Conservation (phyloP, 92 coral and sea anemone genomes). For the Parazoanthus atlanticus region DNA sequence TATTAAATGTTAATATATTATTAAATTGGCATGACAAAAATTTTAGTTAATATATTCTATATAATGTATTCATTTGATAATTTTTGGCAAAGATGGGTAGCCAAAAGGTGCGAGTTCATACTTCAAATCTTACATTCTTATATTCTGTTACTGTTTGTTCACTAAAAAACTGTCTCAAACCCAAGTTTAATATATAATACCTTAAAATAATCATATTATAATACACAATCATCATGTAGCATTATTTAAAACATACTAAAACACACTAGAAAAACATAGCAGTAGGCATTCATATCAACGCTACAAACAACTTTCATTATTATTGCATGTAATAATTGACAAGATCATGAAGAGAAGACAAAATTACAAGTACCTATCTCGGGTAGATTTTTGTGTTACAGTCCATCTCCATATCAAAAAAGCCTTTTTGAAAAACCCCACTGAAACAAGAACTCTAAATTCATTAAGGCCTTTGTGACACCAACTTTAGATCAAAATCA, state of each 20-base stretch:
- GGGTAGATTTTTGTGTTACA: conserved; percentile 55
- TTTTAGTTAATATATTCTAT: no score
- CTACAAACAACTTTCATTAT: background rate
- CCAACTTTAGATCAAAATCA: conserved; percentile 7
- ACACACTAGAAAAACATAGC: background rate
- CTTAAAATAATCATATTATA: no score
- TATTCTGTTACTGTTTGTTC: no score
- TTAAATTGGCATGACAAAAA: no score
- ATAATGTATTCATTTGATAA: no score
- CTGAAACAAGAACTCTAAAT: conserved; percentile 48
- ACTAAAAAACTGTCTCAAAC: no score
- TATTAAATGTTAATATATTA: no score
- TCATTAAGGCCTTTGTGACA: background rate
- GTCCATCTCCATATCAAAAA: conserved; percentile 83
- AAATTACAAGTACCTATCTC: conserved; percentile 62
- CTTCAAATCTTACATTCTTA: no score
- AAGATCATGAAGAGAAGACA: background rate
- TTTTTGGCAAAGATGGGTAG: no score
- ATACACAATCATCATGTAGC: no score
- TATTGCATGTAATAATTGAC: background rate
- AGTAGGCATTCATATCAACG: background rate
- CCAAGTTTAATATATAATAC: no score
- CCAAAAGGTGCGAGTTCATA: no score
- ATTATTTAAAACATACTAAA: background rate
- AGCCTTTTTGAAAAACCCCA: conserved; percentile 78